Evolutionary conservation across 2,113 vertebrate genomes (phyloP).

Genomic region (Nicator chloris): DNA sequence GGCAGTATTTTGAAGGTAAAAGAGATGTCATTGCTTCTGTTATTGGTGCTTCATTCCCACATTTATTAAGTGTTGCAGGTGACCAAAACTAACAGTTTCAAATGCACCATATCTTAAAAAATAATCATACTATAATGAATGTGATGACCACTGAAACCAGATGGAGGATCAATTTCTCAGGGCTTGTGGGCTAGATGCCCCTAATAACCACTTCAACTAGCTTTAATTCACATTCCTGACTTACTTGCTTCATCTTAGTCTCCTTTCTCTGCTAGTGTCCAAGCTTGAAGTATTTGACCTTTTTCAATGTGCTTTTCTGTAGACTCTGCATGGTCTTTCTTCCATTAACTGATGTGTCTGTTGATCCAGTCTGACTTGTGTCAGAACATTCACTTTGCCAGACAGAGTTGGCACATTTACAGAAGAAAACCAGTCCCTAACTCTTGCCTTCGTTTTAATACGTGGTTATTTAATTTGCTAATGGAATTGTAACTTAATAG

Average conservation of each 20-base stretch:
- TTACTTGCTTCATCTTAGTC: not conserved
- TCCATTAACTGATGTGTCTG: conserved; percentile 1
- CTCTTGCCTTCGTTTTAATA: not conserved
- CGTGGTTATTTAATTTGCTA: conserved; percentile 49
- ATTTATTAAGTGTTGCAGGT: not conserved
- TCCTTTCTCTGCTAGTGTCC: not conserved
- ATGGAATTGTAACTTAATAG: conserved; percentile 29
- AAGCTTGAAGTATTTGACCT: not conserved
- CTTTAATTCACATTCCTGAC: not conserved
- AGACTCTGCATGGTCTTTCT: not conserved
- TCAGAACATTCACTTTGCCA: conserved; percentile 1
- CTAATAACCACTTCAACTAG: not conserved
- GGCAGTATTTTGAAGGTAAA: not conserved
- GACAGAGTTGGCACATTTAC: not conserved
- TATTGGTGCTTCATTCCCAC: not conserved
- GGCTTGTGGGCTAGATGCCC: not conserved
- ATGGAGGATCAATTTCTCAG: not conserved
- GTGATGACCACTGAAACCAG: not conserved
- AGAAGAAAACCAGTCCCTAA: conserved; percentile 28
- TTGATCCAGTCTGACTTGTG: not conserved
- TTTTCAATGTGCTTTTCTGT: not conserved
- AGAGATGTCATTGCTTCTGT: not conserved
- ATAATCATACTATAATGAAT: not conserved
- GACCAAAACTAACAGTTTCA: not conserved
- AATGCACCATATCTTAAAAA: not conserved